These are phyloP conservation scores for Ceratina calcarata DNA, from an alignment of 1,140 invertebrate genomes.

Conservation along the genomic window DNA sequence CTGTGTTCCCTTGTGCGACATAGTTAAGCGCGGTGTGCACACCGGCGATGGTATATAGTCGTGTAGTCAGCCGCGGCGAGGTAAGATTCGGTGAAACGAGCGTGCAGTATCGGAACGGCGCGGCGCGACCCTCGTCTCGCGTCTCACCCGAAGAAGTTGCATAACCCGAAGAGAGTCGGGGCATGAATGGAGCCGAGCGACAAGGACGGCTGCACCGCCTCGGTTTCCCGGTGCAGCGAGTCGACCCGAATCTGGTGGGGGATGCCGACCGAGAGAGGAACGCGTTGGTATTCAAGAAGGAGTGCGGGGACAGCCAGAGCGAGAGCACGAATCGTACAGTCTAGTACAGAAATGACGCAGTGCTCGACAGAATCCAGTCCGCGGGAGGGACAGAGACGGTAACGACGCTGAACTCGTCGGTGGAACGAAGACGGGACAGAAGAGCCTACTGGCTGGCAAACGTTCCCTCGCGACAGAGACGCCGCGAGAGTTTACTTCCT, in stretches of 20 bases:
- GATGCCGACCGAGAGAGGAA: slow-evolving; percentile 45
- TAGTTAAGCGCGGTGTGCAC: not conserved
- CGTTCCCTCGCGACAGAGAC: slow-evolving; percentile 33
- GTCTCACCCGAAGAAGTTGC: slow-evolving; percentile 55
- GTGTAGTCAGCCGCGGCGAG: slow-evolving; percentile 24
- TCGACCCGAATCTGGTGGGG: slow-evolving; percentile 46
- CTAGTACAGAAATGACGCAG: slow-evolving; percentile 56
- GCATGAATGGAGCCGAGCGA: slow-evolving; percentile 68
- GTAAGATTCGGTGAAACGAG: slow-evolving; percentile 52
- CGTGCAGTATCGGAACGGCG: slow-evolving; percentile 44
- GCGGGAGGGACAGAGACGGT: slow-evolving; percentile 4
- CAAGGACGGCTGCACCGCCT: slow-evolving; percentile 53
- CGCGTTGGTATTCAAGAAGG: slow-evolving; percentile 36
- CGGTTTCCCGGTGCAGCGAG: slow-evolving; percentile 61
- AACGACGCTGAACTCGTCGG: not conserved
- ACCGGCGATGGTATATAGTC: slow-evolving; percentile 19
- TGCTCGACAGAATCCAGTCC: slow-evolving; percentile 37
- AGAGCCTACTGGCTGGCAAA: slow-evolving; percentile 25
- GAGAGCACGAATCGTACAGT: slow-evolving; percentile 23
- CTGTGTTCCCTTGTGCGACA: not conserved
- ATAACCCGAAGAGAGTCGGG: slow-evolving; percentile 63
- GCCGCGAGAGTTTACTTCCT: slow-evolving; percentile 20
- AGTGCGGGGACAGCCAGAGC: slow-evolving; percentile 33
- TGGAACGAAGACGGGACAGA: slow-evolving; percentile 30
- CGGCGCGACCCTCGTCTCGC: slow-evolving; percentile 33